Base-by-base conservation (phyloP, 1,140 invertebrate species). In the Apocrypta bakeri region DNA sequence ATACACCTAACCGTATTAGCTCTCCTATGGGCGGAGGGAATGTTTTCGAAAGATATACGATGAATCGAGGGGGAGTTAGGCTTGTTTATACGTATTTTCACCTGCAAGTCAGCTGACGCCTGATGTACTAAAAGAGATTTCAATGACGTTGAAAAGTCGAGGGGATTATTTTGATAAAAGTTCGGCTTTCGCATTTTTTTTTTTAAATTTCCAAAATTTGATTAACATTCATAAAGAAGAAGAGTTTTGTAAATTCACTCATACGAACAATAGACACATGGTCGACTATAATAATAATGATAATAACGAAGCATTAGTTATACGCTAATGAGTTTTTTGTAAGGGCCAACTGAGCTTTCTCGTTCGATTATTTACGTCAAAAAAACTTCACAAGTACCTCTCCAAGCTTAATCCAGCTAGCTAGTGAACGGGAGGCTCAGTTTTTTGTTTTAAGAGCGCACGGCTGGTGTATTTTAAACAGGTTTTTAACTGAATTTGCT, bases 1-100 rank as follows among this genome's bases (percentile, higher is more conserved):
- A 84, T 79, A 83, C 21, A 84, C 86, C 84, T 86, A 87, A 86
- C 84, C 81, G 71, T 83, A 85, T 87, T 86, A 85, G 25, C 73
- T 56, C 17, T 24, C 8, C 24, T 8, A 37, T 3, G 6, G 8
- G 24, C 2, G 24, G 11, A 9, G 25, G 24, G 25, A 14, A 21
- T 24, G 48, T 76, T 79, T 66, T 24, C 77, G 37, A 80, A 83
- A 64, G 81, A 86, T 84, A 84, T 81, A 84, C 82, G 82, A 83
- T 64, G 31, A 76, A 80, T 29, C 79, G 81, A 81, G 33, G 12
- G 61, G 14, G 75, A 37, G 17, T 37, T 27, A n/a, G 68, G 77
- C 56, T 73, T 79, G 68, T 83, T 78, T 73, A 79, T 78, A 79
- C 81, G 76, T 66, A 74, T 79, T 73, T 83, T 79, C 69, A 83